Conservation (phyloP, 2,113 vertebrate species). For the Gymnarchus niloticus region DNA sequence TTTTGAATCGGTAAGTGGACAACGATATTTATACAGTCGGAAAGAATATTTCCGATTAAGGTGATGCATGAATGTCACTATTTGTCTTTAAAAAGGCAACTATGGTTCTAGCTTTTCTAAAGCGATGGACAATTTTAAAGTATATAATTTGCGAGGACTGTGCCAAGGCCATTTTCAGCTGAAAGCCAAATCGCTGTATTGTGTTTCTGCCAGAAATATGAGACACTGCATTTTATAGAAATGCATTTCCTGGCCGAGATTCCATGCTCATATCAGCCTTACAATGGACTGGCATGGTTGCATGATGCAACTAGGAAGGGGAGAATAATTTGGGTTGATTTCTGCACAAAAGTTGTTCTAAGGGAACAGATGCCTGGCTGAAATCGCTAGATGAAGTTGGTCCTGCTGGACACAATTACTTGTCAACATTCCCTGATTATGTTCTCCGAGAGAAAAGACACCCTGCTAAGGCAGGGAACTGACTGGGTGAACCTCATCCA, state of each 20-base stretch:
- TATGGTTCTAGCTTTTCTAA: background rate
- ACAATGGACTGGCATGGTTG: conserved; percentile 35
- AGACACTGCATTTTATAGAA: conserved; percentile 29
- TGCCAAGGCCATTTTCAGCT: conserved; percentile 24
- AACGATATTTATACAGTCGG: background rate
- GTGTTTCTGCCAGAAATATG: conserved; percentile 32
- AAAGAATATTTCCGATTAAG: background rate
- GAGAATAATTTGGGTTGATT: conserved; percentile 31
- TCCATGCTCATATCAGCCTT: conserved; percentile 14
- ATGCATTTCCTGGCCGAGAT: conserved; percentile 36
- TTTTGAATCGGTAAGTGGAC: background rate
- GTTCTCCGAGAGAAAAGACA: conserved; percentile 31
- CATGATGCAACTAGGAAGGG: conserved; percentile 22
- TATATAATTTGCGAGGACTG: conserved; percentile 15
- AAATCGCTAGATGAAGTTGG: conserved; percentile 35
- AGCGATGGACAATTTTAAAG: conserved; percentile 16
- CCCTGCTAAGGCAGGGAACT: conserved; percentile 22
- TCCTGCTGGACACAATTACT: conserved; percentile 38
- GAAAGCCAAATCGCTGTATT: conserved; percentile 16
- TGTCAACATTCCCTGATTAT: conserved; percentile 38
- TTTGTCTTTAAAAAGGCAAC: background rate
- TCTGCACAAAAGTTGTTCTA: conserved; percentile 31
- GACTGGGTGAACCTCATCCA: conserved; percentile 24
- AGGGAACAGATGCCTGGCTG: conserved; percentile 38
- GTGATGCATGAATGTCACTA: background rate